Percentiles rank a stretch among this genome's conserved stretches.
Evolutionary conservation across 2,888 invertebrate genomes (phyloP).

Genomic region (Polyommatus icarus): DNA sequence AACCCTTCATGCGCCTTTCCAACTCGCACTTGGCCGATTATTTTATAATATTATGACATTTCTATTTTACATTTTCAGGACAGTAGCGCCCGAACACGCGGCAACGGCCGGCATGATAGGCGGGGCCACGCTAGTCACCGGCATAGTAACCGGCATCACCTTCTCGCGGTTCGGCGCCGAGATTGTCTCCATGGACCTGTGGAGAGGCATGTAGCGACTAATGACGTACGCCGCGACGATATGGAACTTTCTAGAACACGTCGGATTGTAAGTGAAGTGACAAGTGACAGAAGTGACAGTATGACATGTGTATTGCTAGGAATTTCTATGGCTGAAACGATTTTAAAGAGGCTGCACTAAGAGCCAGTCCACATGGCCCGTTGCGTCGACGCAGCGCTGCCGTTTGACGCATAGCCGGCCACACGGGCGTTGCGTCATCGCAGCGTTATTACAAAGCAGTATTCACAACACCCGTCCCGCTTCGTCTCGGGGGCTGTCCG

Average conservation of each 20-base stretch:
- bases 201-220: conserved; percentile 59
- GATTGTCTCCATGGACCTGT: conserved; percentile 66
- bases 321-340: conserved; percentile 15
- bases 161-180: conserved; percentile 86
- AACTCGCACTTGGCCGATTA: too few relatives aligned
- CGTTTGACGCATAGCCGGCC: too few relatives aligned
- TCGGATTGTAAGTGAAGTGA: conserved; percentile 40
- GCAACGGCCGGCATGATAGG: conserved; percentile 97
- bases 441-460: too few relatives aligned
- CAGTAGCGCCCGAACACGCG: conserved; percentile 90
- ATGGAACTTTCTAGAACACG: conserved; percentile 52
- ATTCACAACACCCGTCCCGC: too few relatives aligned
- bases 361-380: too few relatives aligned
- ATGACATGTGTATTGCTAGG: neutral
- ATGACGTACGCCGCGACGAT: conserved; percentile 49
- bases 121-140: conserved; percentile 94
- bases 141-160: conserved; percentile 90
- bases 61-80: conserved; percentile 70
- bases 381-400: too few relatives aligned
- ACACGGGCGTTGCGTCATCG: too few relatives aligned
- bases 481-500: too few relatives aligned
- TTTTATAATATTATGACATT: too few relatives aligned
- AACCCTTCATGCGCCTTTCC: too few relatives aligned
- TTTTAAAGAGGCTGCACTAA: neutral
- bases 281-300: conserved; percentile 1